A percentile compares a stretch with the other conserved stretches of the same genome.
These are phyloP conservation scores for Lepisosteus osseus DNA, from an alignment of 2,113 vertebrate species.

Conservation along the genomic window DNA sequence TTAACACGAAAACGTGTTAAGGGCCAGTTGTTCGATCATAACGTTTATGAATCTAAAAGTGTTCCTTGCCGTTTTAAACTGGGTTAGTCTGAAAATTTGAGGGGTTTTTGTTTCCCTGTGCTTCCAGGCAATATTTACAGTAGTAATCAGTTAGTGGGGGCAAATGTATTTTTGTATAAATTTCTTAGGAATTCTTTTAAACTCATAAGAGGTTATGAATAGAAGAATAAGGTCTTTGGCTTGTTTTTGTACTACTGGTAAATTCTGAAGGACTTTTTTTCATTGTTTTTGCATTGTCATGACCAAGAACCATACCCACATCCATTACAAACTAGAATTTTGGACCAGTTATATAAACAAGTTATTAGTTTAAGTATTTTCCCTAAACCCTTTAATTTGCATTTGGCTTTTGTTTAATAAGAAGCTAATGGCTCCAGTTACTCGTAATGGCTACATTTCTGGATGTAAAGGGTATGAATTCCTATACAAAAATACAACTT, in stretches of 20 bases:
- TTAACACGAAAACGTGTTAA: conserved; percentile 77
- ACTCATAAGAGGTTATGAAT: conserved; percentile 79
- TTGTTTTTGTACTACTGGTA: conserved; percentile 75
- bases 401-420: conserved; percentile 91
- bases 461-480: conserved; percentile 91
- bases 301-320: conserved; percentile 64
- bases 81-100: conserved; percentile 51
- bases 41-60: conserved; percentile 80
- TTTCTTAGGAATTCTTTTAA: conserved; percentile 71
- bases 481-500: conserved; percentile 86
- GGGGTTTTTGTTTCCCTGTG: conserved; percentile 14
- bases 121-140: conserved; percentile 18
- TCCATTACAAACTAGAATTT: conserved; percentile 63
- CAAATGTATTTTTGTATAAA: conserved; percentile 57
- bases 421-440: conserved; percentile 95
- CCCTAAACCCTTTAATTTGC: conserved; percentile 77
- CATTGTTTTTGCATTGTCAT: conserved; percentile 57
- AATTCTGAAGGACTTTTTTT: conserved; percentile 78
- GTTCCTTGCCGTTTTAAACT: conserved; percentile 76
- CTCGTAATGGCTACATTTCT: conserved; percentile 92
- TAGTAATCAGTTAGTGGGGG: conserved; percentile 25
- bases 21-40: conserved; percentile 70
- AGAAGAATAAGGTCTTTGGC: conserved; percentile 70
- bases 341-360: conserved; percentile 72
- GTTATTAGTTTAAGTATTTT: conserved; percentile 81